These are phyloP conservation scores for Ditylenchus dipsaci DNA, from an alignment of 1,140 invertebrate genomes.

Conservation along the genomic window DNA sequence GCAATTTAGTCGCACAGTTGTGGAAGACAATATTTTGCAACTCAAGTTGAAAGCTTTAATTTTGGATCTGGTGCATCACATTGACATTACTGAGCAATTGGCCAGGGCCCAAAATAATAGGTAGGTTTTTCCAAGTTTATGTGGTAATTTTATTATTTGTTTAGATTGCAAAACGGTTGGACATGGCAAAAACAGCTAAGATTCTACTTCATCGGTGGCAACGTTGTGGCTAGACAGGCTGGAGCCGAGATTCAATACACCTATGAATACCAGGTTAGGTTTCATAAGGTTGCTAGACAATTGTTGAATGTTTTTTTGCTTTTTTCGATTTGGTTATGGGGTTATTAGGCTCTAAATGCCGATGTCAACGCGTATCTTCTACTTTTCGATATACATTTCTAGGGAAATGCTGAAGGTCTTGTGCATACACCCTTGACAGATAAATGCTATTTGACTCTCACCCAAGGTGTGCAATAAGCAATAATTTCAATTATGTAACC, in stretches of 20 bases:
- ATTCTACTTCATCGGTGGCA: conserved; percentile 61
- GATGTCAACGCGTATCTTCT: not conserved
- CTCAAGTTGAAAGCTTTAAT: conserved; percentile 69
- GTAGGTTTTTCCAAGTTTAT: not conserved
- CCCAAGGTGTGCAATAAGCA: conserved; percentile 67
- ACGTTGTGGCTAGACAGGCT: conserved; percentile 67
- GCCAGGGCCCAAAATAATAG: conserved; percentile 62
- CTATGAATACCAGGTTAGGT: conserved; percentile 86
- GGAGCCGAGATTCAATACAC: conserved; percentile 88
- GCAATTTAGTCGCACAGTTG: conserved; percentile 66
- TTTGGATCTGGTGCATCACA: conserved; percentile 85
- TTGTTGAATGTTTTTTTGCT: not conserved
- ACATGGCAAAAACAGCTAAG: conserved; percentile 90
- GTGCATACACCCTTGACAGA: conserved; percentile 98
- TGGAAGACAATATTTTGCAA: conserved; percentile 46
- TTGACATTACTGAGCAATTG: conserved; percentile 74
- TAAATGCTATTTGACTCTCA: conserved; percentile 97
- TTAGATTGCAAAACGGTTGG: conserved; percentile 71
- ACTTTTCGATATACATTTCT: no score
- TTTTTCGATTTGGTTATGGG: no score
- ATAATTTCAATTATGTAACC: conserved; percentile 47
- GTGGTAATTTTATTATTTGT: no score
- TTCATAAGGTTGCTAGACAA: no score
- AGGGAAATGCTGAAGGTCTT: conserved; percentile 67
- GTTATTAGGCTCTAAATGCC: no score